Evolutionary conservation across 2,113 vertebrate genomes (phyloP), one percentile per base, ranked within the genome.

Genomic region (Dasypus novemcinctus): DNA sequence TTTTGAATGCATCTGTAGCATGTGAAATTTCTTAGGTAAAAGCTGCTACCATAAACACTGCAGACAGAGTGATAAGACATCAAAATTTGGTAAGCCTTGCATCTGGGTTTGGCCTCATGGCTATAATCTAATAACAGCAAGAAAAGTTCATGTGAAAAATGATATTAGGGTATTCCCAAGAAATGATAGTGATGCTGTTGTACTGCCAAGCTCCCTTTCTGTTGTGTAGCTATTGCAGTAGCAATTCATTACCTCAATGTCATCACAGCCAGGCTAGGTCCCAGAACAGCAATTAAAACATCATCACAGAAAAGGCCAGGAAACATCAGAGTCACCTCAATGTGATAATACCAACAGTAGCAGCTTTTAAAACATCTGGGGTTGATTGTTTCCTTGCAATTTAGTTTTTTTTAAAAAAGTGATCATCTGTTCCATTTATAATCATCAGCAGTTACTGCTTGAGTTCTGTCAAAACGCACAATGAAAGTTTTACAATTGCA

Each of bases 1-100:
- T 87, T 89, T 63, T 59, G 46, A 91, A 54, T 61, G 49, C 4
- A 49, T 57, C 21, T 69, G 38, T 12, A 54, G 27, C 49, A 33
- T 43, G 23, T 96, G 74, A 93, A 82, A 74, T 52, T 91, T 89
- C n/a, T 91, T 43, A 76, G 64, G 25, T 93, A 86, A 94, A 86
- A 90, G 31, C 52, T 92, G 29, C 33, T 72, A 61, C 61, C 5
- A 43, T 63, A 91, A 90, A 78, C 41, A 27, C 69, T 76, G 5
- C 7, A 66, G 38, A 9, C 27, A 87, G 80, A 91, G 71, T 92
- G 54, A 57, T 27, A 41, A 69, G 38, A 92, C 86, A 57, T 3
- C 61, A 61, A 88, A 36, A 91, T 92, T 83, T 75, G 74, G 14
- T 66, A 74, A 86, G 9, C 43, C 52, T 86, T 95, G 33, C 52